Evolutionary conservation across 2,797 vertebrate genomes (phyloP).

Genomic region (Gadopsis bispinosus): DNA sequence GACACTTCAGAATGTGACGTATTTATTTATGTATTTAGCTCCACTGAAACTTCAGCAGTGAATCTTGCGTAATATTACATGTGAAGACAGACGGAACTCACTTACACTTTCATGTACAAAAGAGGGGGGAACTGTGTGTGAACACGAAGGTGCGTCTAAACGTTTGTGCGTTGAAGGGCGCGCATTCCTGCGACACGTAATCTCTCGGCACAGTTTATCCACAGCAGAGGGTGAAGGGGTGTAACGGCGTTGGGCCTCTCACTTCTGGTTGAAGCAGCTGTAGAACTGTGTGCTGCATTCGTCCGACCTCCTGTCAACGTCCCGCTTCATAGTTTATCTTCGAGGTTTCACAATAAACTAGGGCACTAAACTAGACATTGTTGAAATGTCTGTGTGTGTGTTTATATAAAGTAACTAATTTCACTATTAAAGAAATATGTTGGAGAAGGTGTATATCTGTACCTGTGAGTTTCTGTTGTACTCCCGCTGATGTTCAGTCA

Average conservation of each 20-base stretch:
- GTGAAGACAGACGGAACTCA: conserved; percentile 1
- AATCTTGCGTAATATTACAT: background rate
- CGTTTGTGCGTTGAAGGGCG: conserved; percentile 52
- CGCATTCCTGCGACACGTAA: conserved; percentile 59
- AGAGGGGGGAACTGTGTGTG: background rate
- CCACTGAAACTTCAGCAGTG: conserved; percentile 30
- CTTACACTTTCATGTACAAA: background rate
- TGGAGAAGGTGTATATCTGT: background rate
- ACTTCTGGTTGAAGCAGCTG: conserved; percentile 32
- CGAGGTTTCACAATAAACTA: background rate
- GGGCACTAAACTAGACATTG: background rate
- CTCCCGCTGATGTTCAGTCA: conserved; percentile 36
- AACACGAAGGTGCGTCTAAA: background rate
- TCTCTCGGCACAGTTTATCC: conserved; percentile 60
- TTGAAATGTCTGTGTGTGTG: background rate
- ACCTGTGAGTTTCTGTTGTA: background rate
- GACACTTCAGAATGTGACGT: conserved; percentile 46
- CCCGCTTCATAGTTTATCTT: background rate
- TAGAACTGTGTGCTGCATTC: conserved; percentile 5
- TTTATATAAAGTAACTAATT: background rate
- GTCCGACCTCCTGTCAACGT: conserved; percentile 14
- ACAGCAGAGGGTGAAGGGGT: conserved; percentile 30
- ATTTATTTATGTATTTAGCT: conserved; percentile 60
- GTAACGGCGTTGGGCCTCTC: conserved; percentile 20
- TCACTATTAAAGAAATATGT: background rate